Evolutionary conservation across 2,888 invertebrate species (phyloP).

Genomic region (Ophion ventricosus): DNA sequence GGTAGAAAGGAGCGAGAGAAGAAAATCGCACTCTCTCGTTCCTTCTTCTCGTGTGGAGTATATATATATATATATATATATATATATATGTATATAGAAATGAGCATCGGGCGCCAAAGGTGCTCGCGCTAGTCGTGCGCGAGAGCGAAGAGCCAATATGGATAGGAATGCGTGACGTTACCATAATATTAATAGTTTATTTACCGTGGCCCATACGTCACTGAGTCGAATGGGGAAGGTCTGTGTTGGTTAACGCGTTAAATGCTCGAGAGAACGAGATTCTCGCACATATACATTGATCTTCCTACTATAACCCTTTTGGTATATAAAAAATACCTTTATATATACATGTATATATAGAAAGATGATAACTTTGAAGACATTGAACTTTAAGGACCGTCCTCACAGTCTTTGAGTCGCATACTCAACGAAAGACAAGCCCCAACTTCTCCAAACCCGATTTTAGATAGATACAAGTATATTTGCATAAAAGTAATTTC

Average conservation of each 20-base stretch:
- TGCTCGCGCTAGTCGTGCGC: conserved; percentile 69
- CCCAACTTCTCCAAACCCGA: too few relatives aligned
- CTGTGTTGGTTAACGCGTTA: conserved; percentile 62
- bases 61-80: background rate
- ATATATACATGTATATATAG: too few relatives aligned
- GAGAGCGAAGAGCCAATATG: conserved; percentile 80
- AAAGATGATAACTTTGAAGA: too few relatives aligned
- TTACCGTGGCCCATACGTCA: conserved; percentile 83
- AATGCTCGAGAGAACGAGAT: conserved; percentile 55
- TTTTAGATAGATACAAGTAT: too few relatives aligned
- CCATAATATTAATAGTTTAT: conserved; percentile 84
- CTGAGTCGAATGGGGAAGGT: conserved; percentile 68
- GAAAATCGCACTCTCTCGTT: conserved; percentile 20
- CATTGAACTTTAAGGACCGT: too few relatives aligned
- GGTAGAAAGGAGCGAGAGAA: conserved; percentile 39
- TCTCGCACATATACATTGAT: background rate
- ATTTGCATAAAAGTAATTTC: too few relatives aligned
- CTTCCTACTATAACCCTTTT: conserved; percentile 43
- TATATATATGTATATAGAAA: conserved; percentile 33
- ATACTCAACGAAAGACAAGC: too few relatives aligned
- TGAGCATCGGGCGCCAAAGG: conserved; percentile 75
- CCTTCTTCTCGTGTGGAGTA: conserved; percentile 40
- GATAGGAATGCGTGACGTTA: conserved; percentile 83
- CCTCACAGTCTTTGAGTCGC: too few relatives aligned
- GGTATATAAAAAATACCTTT: background rate